Conservation (phyloP, 2,797 vertebrate genomes). For the Parauchenoglanis ngamensis region DNA sequence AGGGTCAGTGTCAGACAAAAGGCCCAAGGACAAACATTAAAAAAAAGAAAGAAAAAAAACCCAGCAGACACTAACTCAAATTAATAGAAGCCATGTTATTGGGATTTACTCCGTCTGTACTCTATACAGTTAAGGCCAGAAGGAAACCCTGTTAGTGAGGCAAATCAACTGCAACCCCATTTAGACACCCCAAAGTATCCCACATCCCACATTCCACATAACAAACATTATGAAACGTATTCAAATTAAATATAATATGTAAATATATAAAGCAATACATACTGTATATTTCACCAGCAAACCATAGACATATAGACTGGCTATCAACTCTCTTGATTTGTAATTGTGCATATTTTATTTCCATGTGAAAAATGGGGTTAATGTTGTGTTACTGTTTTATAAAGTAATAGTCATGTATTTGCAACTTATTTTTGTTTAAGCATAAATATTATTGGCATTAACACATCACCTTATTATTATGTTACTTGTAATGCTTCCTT, state of each 20-base stretch:
- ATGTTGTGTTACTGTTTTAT: background rate
- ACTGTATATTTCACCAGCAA: background rate
- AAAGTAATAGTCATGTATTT: background rate
- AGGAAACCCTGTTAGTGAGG: background rate
- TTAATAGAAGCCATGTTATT: slow-evolving; percentile 28
- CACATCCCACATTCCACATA: background rate
- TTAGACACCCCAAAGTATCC: background rate
- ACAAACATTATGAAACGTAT: background rate
- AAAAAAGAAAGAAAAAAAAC: slow-evolving; percentile 23
- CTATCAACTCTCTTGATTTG: background rate
- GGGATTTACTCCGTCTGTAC: slow-evolving; percentile 36
- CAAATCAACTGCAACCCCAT: background rate
- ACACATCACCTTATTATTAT: background rate
- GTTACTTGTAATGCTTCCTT: too few relatives aligned
- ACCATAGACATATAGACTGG: background rate
- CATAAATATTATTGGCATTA: background rate
- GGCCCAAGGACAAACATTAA: slow-evolving; percentile 23
- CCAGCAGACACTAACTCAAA: slow-evolving; percentile 39
- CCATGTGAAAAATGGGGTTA: background rate
- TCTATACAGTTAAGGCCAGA: background rate
- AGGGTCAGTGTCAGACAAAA: slow-evolving; percentile 18
- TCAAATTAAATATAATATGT: background rate
- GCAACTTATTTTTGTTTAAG: background rate
- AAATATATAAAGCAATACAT: background rate
- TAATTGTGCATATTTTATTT: background rate